Base-by-base conservation (phyloP, 2,888 invertebrate species). In the Strigamia transsilvanica region DNA sequence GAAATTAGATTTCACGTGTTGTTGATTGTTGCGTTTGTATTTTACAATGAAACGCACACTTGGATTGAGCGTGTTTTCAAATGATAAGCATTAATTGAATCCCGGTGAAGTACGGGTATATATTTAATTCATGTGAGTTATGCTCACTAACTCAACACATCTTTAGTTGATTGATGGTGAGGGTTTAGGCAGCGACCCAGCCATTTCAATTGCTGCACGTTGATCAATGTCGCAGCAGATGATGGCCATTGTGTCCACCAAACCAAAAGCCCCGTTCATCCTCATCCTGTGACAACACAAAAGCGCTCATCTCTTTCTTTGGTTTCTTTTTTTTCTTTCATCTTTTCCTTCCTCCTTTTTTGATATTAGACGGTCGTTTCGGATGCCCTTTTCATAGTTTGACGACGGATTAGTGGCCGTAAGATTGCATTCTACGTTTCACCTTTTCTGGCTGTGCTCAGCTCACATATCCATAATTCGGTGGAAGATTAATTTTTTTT, bases 221-320 rank as follows among this genome's bases (percentile, higher is more conserved):
- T 73, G 73, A 73, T 73, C 73, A 73, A 27, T 73, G 73, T 73
- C 73, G 73, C n/a, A 27, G 73, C 73, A 73, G 73, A 73, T 73
- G 73, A 73, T 73, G 73, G 73, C 73, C 32, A 73, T 73, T 73
- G 73, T 73, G 73, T 73, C 73, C 32, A 73, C 23, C 73, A 73
- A 32, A 73, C 27, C 73, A 73, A 73, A 73, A 73, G 73, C 32
- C 73, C 32, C 27, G 32, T 73, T 56, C 73, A 73, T 73, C n/a
- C 73, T 32, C 27, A 73, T 73, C 73, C 73, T 32, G 73, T 73
- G 73, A 23, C 73, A 73, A 73, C 73, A 73, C 27, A 73, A 73
- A 73, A 73, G 73, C 73, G 12, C 73, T n/a, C 73, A 27, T n/a
- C 56, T 18, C 18, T 56, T 56, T 56, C 18, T 56, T n/a, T n/a